A percentile compares a stretch with the other conserved stretches of the same genome.
These are phyloP conservation scores for Suricata suricatta DNA, from an alignment of 2,113 vertebrate genomes.

Conservation along the genomic window DNA sequence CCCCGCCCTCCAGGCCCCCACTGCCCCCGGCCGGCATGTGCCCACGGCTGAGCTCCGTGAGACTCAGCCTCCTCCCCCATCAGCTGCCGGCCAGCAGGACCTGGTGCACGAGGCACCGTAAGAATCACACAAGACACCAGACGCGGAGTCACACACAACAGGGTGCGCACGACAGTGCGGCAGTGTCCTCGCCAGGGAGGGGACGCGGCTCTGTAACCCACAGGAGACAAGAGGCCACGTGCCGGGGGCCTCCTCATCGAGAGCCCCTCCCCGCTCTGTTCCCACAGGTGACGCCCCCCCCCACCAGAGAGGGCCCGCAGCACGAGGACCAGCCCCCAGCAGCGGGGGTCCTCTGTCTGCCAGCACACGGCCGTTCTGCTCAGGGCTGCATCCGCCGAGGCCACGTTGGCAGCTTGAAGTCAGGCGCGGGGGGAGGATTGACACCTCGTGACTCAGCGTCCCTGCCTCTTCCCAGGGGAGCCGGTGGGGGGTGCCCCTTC, in stretches of 20 bases:
- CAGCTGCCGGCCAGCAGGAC: accelerated
- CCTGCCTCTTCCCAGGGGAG: neutral
- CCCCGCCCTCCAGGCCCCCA: neutral
- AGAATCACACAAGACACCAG: accelerated
- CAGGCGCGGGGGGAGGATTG: too few relatives aligned
- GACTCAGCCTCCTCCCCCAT: neutral
- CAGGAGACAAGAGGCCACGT: neutral
- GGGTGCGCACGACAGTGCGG: accelerated
- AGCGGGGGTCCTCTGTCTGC: accelerated
- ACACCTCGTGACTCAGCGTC: neutral
- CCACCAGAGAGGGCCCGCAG: accelerated
- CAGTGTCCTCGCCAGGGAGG: neutral
- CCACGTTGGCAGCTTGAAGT: too few relatives aligned
- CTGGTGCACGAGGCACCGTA: accelerated
- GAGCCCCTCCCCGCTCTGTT: neutral
- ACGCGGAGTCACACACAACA: accelerated
- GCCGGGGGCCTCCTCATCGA: neutral
- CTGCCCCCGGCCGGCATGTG: accelerated
- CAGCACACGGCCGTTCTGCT: accelerated
- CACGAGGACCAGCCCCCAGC: accelerated
- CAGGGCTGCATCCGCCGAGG: neutral
- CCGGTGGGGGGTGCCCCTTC: too few relatives aligned
- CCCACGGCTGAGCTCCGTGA: accelerated
- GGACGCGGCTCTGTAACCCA: neutral
- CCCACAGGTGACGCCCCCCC: neutral